Evolutionary conservation across 2,888 invertebrate genomes (phyloP), one percentile per base, ranked within the genome.

Genomic region (Eupelmus urozonus): DNA sequence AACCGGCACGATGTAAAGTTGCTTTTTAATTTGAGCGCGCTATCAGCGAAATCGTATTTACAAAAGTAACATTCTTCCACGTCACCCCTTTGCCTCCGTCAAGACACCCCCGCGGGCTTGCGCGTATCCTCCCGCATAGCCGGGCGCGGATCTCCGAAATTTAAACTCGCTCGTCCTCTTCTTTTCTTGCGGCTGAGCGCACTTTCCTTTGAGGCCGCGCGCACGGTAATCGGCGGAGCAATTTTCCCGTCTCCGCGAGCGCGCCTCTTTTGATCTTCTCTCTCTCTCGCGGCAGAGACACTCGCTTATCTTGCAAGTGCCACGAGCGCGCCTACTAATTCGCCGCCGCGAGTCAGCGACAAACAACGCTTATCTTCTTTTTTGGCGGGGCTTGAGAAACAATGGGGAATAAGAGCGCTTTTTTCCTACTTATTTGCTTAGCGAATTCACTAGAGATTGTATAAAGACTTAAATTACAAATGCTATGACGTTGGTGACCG

Each of bases 211-310:
- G 71, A 71, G 16, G 18, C 27, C 49, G 69, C 71, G 63, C 62
- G 74, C 66, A 78, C 80, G 76, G 79, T 81, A 82, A 84, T 83
- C 82, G 82, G 75, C 81, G 80, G 80, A 82, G 82, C 83, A 83
- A 85, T 85, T 82, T 80, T 81, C 79, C 23, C 55, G 55, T 80
- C 78, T 73, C 75, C 27, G 2, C 63, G 42, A 63, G n/a, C 57
- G 29, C 51, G n/a, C 11, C 55, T 65, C 70, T 75, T 74, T 75
- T 67, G 45, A 53, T 66, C 60, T 57, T 57, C 53, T 20, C 27
- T 75, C 72, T 55, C n/a, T n/a, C n/a, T n/a, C 73, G 20, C 55
- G 34, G 16, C 3, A 34, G 9, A 34, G 34, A 34, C 29, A 76
- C 53, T 60, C 74, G 51, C 63, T 74, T 69, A 69, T 57, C 40